These are phyloP conservation scores for Propithecus deckenii DNA, from an alignment of 2,797 vertebrate genomes.

Conservation along the genomic window DNA sequence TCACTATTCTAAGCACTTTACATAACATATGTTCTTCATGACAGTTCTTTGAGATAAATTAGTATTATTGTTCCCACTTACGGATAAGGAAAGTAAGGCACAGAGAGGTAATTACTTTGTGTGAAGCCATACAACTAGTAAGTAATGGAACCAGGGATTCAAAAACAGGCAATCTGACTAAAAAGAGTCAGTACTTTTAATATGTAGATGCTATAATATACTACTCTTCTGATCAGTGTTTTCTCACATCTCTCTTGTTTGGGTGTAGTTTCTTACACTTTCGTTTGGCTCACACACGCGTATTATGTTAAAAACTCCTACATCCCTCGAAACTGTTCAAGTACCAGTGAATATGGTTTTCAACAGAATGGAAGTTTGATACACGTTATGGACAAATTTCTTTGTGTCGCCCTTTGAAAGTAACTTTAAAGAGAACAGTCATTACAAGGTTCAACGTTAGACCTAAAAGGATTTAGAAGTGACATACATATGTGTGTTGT, in stretches of 20 bases:
- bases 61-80: neutral
- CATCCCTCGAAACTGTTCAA: neutral
- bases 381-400: neutral
- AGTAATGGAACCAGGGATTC: neutral
- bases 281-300: neutral
- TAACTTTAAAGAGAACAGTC: slow-evolving; percentile 15
- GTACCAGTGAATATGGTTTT: neutral
- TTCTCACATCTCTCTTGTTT: neutral
- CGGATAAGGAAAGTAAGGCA: neutral
- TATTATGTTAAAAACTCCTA: neutral
- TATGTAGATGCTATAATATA: neutral
- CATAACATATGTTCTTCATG: neutral
- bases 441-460: slow-evolving; percentile 7
- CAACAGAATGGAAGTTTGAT: neutral
- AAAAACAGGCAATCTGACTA: neutral
- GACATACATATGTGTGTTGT: slow-evolving; percentile 36
- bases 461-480: slow-evolving; percentile 40
- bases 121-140: neutral
- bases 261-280: neutral
- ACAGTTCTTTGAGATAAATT: neutral
- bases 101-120: neutral
- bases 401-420: slow-evolving; percentile 12
- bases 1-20: neutral
- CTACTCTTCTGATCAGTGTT: neutral
- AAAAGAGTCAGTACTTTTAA: neutral